Percentiles rank a stretch among this genome's conserved stretches.
phyloP scores from a whole-genome alignment of 2,113 vertebrate genomes.

The Motacilla alba region DNA sequence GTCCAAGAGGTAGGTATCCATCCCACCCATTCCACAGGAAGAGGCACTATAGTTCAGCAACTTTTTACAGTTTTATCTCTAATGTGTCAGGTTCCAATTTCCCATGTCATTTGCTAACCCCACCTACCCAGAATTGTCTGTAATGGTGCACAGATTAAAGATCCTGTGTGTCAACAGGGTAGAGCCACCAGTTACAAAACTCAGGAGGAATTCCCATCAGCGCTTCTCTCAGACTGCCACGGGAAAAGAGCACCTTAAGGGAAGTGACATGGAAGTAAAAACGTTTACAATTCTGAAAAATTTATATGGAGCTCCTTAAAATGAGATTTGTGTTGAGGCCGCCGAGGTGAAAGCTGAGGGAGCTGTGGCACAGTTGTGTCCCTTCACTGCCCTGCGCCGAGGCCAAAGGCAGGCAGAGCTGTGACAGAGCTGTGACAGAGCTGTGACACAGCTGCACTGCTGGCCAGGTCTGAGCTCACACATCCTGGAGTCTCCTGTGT shows the following conservation, averaged over 20 bases:
- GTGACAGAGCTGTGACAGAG: not conserved
- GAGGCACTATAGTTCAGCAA: not conserved
- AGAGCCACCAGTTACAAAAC: not conserved
- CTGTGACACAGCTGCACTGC: not conserved
- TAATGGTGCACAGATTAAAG: not conserved
- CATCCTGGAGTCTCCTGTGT: not conserved
- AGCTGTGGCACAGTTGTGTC: not conserved
- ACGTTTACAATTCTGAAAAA: not conserved
- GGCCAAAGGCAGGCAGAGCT: not conserved
- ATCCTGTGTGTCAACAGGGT: not conserved
- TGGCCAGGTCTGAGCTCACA: fast-evolving
- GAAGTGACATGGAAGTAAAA: not conserved
- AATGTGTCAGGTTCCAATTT: not conserved
- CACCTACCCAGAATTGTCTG: not conserved
- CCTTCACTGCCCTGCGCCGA: fast-evolving
- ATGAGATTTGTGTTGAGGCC: not conserved
- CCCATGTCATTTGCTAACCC: not conserved
- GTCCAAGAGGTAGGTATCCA: not conserved
- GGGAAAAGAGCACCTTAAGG: not conserved
- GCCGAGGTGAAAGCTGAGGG: not conserved
- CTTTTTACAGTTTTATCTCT: not conserved
- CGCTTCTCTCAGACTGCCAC: not conserved
- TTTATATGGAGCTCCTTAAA: not conserved
- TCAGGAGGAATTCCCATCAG: not conserved
- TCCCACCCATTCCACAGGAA: not conserved